Base-by-base conservation (phyloP, 2,888 invertebrate species). In the Helicoverpa assulta region DNA sequence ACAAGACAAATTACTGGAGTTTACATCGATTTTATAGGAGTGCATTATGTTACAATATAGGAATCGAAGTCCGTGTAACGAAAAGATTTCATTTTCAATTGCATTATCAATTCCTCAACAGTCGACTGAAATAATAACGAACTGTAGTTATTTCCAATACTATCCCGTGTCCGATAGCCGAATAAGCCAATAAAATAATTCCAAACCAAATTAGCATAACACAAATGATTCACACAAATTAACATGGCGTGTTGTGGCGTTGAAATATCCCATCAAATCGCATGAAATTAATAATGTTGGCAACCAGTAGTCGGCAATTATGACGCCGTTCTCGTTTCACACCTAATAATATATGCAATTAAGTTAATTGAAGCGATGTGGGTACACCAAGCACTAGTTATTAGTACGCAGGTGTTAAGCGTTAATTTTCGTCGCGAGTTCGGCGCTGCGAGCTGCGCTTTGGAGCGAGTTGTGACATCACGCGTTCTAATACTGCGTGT, bases 321-420 rank as follows among this genome's bases (percentile, higher is more conserved):
- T 80, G 73, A 77, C 83, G 68, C 68, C 64, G 73, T 62, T 70
- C 77, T 80, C 83, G 71, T 80, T 84, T 77, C 69, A 67, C 75
- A 82, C 80, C 77, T 80, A 80, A 82, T 84, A 82, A 84, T 84
- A 84, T 82, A 82, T 84, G 82, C 85, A 82, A 82, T 82, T 82
- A 77, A 67, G 73, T 73, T 75, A 82, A 82, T 84, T 82, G 80
- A 75, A 80, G 61, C 70, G 61, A 67, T 63, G 65, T 55, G 73
- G 57, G 56, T 67, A 71, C 51, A 64, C 65, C 64, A 63, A 76
- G 37, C 77, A 57, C 43, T 81, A 80, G 71, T 78, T 81, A 67
- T 78, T 78, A 78, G 69, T 60, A 73, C 69, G 81, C 74, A 78
- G 83, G 83, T 78, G 85, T 66, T 81, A 73, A 74, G 63, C 76